Conservation (phyloP, 2,113 vertebrate species). For the Xyliphius kryptos region DNA sequence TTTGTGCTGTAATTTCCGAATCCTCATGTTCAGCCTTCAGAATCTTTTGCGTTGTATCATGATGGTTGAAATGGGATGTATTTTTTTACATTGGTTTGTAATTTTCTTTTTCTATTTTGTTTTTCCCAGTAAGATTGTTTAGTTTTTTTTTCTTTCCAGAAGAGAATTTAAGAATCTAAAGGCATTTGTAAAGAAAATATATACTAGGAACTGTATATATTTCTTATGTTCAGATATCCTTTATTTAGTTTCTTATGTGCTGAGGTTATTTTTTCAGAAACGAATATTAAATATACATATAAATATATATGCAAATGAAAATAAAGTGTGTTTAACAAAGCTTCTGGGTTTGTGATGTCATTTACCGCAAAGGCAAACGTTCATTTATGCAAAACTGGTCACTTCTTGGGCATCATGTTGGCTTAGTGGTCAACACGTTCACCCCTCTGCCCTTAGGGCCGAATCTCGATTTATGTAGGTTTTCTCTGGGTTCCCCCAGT, state of each 20-base stretch:
- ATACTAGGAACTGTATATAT: conserved; percentile 52
- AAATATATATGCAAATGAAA: conserved; percentile 65
- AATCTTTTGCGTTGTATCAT: conserved; percentile 12
- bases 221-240: conserved; percentile 66
- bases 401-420: no score
- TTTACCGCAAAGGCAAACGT: no score
- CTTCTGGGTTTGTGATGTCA: conserved; percentile 68
- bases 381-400: no score
- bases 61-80: conserved; percentile 36
- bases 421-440: no score
- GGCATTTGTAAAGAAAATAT: conserved; percentile 56
- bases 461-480: no score
- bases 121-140: conserved; percentile 23
- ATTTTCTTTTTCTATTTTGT: conserved; percentile 59
- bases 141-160: conserved; percentile 42
- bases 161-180: conserved; percentile 47
- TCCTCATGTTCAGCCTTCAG: no score
- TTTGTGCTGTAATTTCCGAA: no score
- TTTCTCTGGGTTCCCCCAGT: no score
- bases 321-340: conserved; percentile 66
- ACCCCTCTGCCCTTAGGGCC: no score
- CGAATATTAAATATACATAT: conserved; percentile 36
- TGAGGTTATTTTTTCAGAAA: conserved; percentile 70
- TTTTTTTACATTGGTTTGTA: conserved; percentile 58
- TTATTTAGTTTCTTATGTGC: conserved; percentile 74